Base-by-base conservation (phyloP, 2,888 invertebrate genomes). In the Stenolophus ochropezus region DNA sequence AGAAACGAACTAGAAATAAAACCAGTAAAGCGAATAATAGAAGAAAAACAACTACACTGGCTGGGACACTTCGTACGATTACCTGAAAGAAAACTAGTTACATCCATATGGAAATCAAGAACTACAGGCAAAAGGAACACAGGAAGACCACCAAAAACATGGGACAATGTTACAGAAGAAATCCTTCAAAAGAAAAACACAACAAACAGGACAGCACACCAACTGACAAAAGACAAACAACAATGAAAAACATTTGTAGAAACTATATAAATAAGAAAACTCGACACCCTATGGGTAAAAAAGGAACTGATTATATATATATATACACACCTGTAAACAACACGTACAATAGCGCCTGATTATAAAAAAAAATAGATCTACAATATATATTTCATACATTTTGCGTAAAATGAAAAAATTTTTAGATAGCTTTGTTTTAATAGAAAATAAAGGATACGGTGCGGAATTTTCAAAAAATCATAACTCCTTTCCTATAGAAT, bases 141-240 rank as follows among this genome's bases (percentile, higher is more conserved):
- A 49, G 49, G 49, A 49, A 49, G 49, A 49, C 49, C 49, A 16
- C n/a, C n/a, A n/a, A 49, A 49, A 49, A 49, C 49, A 49, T 49
- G 49, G 49, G 33, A 33, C 8, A 8, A 33, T 8, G 8, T 8
- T 33, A 33, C 8, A 33, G 8, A 33, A 33, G 33, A 49, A 49
- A 49, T 49, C 8, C 4, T 49, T 11, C 4, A 49, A 11, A 2
- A 49, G n/a, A 49, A 16, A 49, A 49, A 49, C 4, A 49, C 16
- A 2, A 49, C 49, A 8, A 33, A 33, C n/a, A 49, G 49, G n/a
- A 49, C 11, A n/a, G 49, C 49, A n/a, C 49, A 49, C n/a, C 11
- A 49, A 14, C 4, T 49, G n/a, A 14, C 49, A 14, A n/a, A 14
- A 49, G n/a, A 49, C 49, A 5, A n/a, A 49, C 6, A 33, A 33